These are phyloP conservation scores for Erebia palarica DNA, from an alignment of 2,888 invertebrate genomes.

Conservation along the genomic window DNA sequence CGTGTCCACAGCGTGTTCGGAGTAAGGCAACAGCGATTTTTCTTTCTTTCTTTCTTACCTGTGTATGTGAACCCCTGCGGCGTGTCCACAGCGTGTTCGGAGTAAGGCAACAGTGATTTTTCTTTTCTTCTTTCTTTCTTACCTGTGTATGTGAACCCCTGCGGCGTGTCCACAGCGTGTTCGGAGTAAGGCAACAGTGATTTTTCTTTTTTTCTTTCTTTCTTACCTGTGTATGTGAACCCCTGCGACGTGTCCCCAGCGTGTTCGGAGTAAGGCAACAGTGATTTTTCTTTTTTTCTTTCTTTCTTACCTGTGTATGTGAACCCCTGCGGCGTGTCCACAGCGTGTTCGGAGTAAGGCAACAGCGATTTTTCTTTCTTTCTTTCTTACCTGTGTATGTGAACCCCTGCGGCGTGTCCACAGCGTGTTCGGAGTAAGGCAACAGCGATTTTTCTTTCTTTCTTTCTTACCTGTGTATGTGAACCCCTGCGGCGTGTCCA, in stretches of 20 bases:
- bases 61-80: conserved; percentile 88
- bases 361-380: too few relatives aligned
- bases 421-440: conserved; percentile 90
- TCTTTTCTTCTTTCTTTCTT: too few relatives aligned
- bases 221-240: conserved; percentile 61
- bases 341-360: conserved; percentile 90
- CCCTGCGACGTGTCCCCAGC: conserved; percentile 96
- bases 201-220: too few relatives aligned
- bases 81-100: conserved; percentile 91
- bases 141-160: conserved; percentile 83
- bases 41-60: too few relatives aligned
- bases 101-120: conserved; percentile 96
- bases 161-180: conserved; percentile 93
- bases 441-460: too few relatives aligned
- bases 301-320: conserved; percentile 41
- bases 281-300: conserved; percentile 72
- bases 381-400: conserved; percentile 43
- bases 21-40: conserved; percentile 96
- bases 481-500: conserved; percentile 96
- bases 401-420: conserved; percentile 96
- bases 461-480: conserved; percentile 43
- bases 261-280: conserved; percentile 93
- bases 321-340: conserved; percentile 96
- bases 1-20: conserved; percentile 91
- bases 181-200: conserved; percentile 95